These are phyloP conservation scores for Lamellibrachia satsuma DNA, from an alignment of 2,888 invertebrate genomes.

Conservation along the genomic window DNA sequence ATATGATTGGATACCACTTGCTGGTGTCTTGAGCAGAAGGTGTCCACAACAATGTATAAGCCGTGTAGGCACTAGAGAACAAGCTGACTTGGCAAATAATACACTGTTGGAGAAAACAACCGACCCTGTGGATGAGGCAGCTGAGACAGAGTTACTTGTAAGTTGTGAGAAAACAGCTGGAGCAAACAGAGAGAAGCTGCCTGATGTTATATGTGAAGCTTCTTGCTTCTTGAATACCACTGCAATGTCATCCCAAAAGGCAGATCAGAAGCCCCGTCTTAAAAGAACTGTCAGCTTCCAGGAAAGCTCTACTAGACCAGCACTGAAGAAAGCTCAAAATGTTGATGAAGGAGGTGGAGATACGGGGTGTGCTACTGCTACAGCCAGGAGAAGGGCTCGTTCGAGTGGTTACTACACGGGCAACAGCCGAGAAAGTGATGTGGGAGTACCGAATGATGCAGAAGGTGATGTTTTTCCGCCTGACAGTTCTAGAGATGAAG, in stretches of 20 bases:
- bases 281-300: background rate
- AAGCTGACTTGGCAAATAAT: background rate
- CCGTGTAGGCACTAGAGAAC: background rate
- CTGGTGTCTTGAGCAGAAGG: background rate
- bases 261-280: background rate
- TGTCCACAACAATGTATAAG: background rate
- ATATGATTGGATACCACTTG: background rate
- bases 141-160: background rate
- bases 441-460: background rate
- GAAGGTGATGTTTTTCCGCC: background rate
- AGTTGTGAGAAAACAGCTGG: background rate
- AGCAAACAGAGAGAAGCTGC: background rate
- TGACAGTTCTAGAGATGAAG: background rate
- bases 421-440: background rate
- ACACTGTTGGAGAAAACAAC: background rate
- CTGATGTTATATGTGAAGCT: background rate
- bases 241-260: background rate
- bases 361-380: background rate
- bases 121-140: background rate
- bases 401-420: background rate
- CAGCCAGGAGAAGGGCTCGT: background rate
- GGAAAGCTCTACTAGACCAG: background rate
- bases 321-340: background rate
- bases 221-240: background rate
- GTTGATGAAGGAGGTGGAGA: background rate